Evolutionary conservation across 92 coral and sea anemone species (phyloP).

Genomic region (Porites divaricata): DNA sequence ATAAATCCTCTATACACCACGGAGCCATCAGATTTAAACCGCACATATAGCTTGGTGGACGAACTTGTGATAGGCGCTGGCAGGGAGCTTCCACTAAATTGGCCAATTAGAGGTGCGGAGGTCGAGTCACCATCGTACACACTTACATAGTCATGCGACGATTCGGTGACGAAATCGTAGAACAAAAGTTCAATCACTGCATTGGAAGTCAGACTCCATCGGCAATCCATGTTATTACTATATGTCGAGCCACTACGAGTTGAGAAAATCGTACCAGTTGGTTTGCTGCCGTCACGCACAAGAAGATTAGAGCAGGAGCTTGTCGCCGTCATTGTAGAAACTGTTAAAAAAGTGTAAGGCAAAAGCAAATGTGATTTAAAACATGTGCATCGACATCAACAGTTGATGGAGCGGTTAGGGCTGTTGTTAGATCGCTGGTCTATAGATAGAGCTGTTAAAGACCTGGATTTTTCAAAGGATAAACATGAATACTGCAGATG

Average conservation of each 20-base stretch:
- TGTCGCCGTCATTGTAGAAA: neutral
- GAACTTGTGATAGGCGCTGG: slow-evolving; percentile 52
- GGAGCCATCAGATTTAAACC: slow-evolving; percentile 31
- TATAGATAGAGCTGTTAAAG: no score
- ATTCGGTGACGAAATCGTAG: slow-evolving; percentile 18
- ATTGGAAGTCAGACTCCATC: slow-evolving; percentile 52
- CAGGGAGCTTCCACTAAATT: slow-evolving; percentile 43
- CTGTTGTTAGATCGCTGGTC: no score
- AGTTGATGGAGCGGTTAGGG: no score
- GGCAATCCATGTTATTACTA: neutral
- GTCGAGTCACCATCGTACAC: slow-evolving; percentile 55
- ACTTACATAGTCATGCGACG: slow-evolving; percentile 35
- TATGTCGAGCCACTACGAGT: neutral
- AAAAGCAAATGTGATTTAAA: no score
- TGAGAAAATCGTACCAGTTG: no score
- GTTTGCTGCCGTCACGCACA: neutral
- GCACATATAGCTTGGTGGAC: slow-evolving; percentile 24
- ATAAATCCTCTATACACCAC: neutral
- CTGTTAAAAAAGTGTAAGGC: neutral
- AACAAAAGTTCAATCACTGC: slow-evolving; percentile 26
- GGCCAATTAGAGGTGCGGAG: slow-evolving; percentile 27
- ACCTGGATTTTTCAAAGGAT: no score
- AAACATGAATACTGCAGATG: no score
- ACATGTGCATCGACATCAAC: no score
- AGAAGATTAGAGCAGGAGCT: neutral